phyloP scores from a whole-genome alignment of 2,113 vertebrate species.

The Scomber japonicus region DNA sequence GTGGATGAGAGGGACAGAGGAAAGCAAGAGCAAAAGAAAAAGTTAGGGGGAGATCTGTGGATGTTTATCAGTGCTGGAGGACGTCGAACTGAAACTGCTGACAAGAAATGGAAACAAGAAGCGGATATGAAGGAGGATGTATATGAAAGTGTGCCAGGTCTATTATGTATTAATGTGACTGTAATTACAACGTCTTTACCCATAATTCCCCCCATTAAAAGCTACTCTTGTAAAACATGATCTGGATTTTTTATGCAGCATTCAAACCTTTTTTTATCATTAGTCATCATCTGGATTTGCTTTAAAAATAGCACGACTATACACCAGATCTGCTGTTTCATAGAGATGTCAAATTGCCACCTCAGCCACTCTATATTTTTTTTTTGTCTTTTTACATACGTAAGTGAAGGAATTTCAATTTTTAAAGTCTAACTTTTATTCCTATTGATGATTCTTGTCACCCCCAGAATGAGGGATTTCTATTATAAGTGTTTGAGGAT shows the following conservation, averaged over 20 bases:
- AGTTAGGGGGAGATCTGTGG: conserved; percentile 17
- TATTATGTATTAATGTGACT: conserved; percentile 23
- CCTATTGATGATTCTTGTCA: conserved; percentile 14
- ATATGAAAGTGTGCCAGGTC: conserved; percentile 6
- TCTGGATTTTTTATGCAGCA: not conserved
- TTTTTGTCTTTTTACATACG: not conserved
- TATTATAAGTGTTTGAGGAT: conserved; percentile 26
- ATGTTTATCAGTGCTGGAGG: conserved; percentile 13
- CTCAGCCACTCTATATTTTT: conserved; percentile 2
- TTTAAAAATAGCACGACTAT: not conserved
- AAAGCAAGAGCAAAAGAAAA: conserved; percentile 6
- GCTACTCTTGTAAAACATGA: not conserved
- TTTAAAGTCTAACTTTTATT: conserved; percentile 34
- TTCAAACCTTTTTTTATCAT: not conserved
- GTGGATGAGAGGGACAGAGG: conserved; percentile 17
- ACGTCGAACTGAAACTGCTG: conserved; percentile 35
- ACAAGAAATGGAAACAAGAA: conserved; percentile 36
- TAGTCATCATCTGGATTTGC: not conserved
- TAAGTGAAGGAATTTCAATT: not conserved
- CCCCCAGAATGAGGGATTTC: conserved; percentile 16
- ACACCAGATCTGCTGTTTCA: not conserved
- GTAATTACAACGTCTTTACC: conserved; percentile 6
- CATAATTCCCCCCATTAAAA: not conserved
- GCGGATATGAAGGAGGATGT: not conserved
- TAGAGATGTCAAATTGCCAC: not conserved